Evolutionary conservation across 92 coral and sea anemone genomes (phyloP).

Genomic region (Isaurus tuberculatus): DNA sequence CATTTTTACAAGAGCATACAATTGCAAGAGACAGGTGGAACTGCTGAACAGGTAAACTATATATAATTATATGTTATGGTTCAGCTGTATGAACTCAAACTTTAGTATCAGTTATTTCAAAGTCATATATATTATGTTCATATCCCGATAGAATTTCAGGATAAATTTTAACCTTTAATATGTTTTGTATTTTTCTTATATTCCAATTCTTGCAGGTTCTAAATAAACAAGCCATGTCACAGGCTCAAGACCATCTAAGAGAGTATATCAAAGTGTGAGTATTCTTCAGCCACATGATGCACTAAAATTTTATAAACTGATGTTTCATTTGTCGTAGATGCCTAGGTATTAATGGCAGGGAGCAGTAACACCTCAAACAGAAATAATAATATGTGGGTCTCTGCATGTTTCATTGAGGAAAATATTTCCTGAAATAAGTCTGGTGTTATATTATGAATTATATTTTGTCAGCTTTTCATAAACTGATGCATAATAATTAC

Average conservation of each 20-base stretch:
- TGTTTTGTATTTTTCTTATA: too few species aligned
- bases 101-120: not conserved
- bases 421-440: too few species aligned
- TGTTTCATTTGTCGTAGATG: too few species aligned
- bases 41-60: conserved; percentile 3
- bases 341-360: not conserved
- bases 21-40: conserved; percentile 9
- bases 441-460: too few species aligned
- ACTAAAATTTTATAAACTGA: not conserved
- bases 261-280: conserved; percentile 75
- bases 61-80: not conserved
- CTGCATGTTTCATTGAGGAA: too few species aligned
- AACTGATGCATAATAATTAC: too few species aligned
- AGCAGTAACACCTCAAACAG: not conserved
- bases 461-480: too few species aligned
- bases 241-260: conserved; percentile 71
- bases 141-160: too few species aligned
- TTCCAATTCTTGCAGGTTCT: conserved; percentile 43
- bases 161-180: too few species aligned
- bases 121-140: too few species aligned
- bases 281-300: not conserved
- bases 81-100: not conserved
- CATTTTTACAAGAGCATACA: conserved; percentile 29
- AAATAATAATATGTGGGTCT: too few species aligned
- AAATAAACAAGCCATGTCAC: conserved; percentile 64